Base-by-base conservation (phyloP, 2,113 vertebrate species). In the Myrmophylax atrothorax region DNA sequence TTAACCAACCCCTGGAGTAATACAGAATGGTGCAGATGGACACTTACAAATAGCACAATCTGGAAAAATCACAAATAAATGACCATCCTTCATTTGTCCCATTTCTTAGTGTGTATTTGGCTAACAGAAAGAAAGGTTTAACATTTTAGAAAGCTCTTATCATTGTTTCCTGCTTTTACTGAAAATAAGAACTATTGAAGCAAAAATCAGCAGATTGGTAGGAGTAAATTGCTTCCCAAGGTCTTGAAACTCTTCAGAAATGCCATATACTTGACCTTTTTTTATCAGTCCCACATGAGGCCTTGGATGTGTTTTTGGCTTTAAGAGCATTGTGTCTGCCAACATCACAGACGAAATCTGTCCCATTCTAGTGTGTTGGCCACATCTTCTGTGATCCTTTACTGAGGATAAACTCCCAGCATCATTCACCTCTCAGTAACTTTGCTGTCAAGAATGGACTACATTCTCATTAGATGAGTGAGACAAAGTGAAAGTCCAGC, bases 401-500 rank as follows among this genome's bases (percentile, higher is more conserved):
- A 8, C 33, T 35, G 33, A 62, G 59, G 64, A 74, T 66, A 79
- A 93, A 62, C 26, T 63, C 26, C 49, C 82, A n/a, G 90, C 52
- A 25, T 67, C 56, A 88, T 75, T 93, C 79, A 86, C 44, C 24
- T 74, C 55, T 72, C 68, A 63, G 24, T 33, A 69, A 87, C 23
- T 80, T 93, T 74, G 13, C 72, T 50, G 33, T 78, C 64, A 81
- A 72, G 64, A 85, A 76, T 9, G 6, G 26, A 29, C 72, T 69
- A 47, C 0, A 0, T 69, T 93, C 67, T 94, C 55, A 42, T 52
- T 67, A 67, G 14, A 85, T 44, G 64, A 90, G 38, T 15, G 38
- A 85, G 24, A 47, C 16, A 90, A 79, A 83, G 18, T 55, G 33
- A 94, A 96, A 95, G 80, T 69, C 33, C 87, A 94, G 84, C 75